These are phyloP conservation scores for Schlechtendalia chinensis DNA, from an alignment of 1,140 invertebrate species.

Conservation along the genomic window DNA sequence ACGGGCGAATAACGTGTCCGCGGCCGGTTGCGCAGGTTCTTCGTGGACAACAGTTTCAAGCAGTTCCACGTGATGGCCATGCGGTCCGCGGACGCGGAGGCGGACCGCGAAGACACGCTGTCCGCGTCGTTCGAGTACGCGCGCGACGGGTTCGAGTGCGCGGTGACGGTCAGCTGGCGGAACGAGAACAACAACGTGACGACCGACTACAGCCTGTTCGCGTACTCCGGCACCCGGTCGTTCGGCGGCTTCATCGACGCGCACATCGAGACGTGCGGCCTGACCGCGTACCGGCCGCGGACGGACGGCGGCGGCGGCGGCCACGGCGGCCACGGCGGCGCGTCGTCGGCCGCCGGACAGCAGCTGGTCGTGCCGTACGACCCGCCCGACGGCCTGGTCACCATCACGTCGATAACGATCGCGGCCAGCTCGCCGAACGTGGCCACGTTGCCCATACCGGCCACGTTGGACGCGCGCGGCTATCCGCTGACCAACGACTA, in stretches of 20 bases:
- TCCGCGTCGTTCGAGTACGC: conserved; percentile 18
- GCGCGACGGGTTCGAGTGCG: conserved; percentile 41
- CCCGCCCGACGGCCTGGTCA: conserved; percentile 12
- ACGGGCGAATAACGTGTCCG: too few relatives aligned
- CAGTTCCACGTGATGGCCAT: not conserved
- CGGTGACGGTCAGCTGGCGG: conserved; percentile 36
- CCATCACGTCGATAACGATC: conserved; percentile 45
- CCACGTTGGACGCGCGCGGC: conserved; percentile 27
- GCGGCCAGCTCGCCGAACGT: conserved; percentile 18
- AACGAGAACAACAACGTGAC: conserved; percentile 47
- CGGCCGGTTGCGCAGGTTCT: too few relatives aligned
- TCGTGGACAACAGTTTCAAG: conserved; percentile 25
- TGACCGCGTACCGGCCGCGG: conserved; percentile 10
- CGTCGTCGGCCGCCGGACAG: too few relatives aligned
- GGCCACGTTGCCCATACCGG: conserved; percentile 40
- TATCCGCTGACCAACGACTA: conserved; percentile 39
- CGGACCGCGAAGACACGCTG: conserved; percentile 10
- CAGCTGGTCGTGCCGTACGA: conserved; percentile 15
- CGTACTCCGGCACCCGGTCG: conserved; percentile 37
- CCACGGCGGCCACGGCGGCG: not conserved
- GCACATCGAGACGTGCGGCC: conserved; percentile 48
- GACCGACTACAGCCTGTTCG: conserved; percentile 49
- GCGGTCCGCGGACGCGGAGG: not conserved
- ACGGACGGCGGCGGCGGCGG: not conserved
- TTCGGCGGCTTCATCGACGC: conserved; percentile 40